Evolutionary conservation across 2,113 vertebrate species (phyloP), one percentile per base, ranked within the genome.

Genomic region (Oreochromis tanganicae): DNA sequence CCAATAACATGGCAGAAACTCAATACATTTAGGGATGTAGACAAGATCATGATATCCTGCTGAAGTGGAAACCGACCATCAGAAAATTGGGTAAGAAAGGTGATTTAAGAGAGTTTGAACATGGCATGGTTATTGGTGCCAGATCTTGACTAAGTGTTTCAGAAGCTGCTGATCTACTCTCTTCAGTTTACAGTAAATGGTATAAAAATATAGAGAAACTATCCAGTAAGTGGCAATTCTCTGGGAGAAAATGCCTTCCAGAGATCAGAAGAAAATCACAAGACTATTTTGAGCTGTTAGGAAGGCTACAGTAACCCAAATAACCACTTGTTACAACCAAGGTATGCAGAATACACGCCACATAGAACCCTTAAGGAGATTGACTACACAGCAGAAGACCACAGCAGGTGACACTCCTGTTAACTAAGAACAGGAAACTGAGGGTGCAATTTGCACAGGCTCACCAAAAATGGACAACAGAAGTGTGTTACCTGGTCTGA

Each of bases 81-180:
- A 29, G 71, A 75, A 75, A 48, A 29, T 6, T 48, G 68, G 43
- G 6, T 3, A 75, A 75, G 43, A 50, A 50, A 50, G 71, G 71
- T 29, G 24, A 48, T 48, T 75, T 48, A 0, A 75, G 43, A 17
- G 21, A 50, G 24, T 50, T 50, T 48, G 71, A 75, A 75, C 9
- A 29, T 66, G 32, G 61, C 61, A 36, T 73, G 68, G 68, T 46
- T 17, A 27, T 10, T 73, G 43, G 43, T 75, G 71, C 14, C 43
- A 75, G 68, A 48, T 27, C 43, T 50, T 29, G 43, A 7, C 24
- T 75, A 48, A 75, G 16, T 50, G 9, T 50, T 50, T 19, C 71
- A 48, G 43, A 50, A 75, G 46, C 71, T 50, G 43, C 24, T 50
- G 71, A 75, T 48, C 24, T 48, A 50, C 71, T 50, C 24, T 75